A percentile compares a stretch with the other conserved stretches of the same genome.
phyloP scores from a whole-genome alignment of 2,888 invertebrate species.

The Drosophila barbarae region DNA sequence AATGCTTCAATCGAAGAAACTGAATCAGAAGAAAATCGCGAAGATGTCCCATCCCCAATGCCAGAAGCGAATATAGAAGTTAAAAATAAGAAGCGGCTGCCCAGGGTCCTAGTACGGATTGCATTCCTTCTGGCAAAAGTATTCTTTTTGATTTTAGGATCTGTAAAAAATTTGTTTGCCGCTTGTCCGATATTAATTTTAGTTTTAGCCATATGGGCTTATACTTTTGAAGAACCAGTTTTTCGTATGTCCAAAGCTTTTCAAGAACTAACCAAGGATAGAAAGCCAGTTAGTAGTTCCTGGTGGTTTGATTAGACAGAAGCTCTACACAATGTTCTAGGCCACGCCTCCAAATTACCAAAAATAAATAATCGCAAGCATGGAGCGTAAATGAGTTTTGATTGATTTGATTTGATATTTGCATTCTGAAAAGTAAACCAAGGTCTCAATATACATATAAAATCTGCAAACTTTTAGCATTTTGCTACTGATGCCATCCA shows the following conservation, averaged over 20 bases:
- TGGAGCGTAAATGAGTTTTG: not conserved
- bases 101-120: not conserved
- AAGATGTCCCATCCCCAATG: too few relatives aligned
- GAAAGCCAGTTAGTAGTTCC: too few relatives aligned
- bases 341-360: not conserved
- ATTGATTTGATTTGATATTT: not conserved
- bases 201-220: not conserved
- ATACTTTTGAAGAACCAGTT: not conserved
- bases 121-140: not conserved
- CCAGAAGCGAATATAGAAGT: not conserved
- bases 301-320: not conserved
- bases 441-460: not conserved
- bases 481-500: not conserved
- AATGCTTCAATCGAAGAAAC: not conserved
- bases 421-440: not conserved
- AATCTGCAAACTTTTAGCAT: not conserved
- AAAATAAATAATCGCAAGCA: not conserved
- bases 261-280: not conserved
- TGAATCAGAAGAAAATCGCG: too few relatives aligned
- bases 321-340: not conserved
- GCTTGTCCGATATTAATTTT: not conserved
- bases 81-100: not conserved
- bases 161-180: not conserved
- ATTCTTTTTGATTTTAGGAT: not conserved
- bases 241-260: too few relatives aligned